These are phyloP conservation scores for Micrastur ruficollis DNA, from an alignment of 2,797 vertebrate species.

Conservation along the genomic window DNA sequence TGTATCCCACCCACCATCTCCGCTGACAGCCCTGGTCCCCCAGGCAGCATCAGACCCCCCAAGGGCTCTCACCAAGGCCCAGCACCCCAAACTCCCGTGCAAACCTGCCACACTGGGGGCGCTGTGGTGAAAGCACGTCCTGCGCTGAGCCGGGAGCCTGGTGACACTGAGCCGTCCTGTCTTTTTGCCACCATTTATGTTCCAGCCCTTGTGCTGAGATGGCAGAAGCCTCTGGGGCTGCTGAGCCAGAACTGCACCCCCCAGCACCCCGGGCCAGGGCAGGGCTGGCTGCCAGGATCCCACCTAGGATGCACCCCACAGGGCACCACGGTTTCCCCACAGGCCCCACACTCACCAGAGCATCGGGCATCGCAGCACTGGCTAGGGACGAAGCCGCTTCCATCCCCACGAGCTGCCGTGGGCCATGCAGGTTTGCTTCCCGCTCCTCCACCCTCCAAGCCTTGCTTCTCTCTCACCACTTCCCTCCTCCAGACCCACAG, in stretches of 20 bases:
- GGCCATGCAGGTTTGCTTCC: background rate
- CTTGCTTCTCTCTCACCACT: background rate
- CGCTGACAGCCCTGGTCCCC: accelerated
- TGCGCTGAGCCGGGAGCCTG: background rate
- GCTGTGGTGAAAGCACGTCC: accelerated
- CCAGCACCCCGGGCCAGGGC: accelerated
- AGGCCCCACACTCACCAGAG: background rate
- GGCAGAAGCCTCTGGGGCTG: background rate
- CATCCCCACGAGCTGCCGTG: accelerated
- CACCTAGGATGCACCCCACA: accelerated
- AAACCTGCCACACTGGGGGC: background rate
- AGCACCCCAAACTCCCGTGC: background rate
- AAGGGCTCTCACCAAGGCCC: background rate
- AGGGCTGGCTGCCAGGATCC: background rate
- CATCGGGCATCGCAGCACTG: accelerated
- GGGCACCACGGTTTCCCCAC: background rate
- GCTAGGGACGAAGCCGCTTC: background rate
- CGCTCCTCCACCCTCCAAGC: background rate
- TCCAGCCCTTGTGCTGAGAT: background rate
- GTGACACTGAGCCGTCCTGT: accelerated
- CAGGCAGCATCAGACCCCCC: background rate
- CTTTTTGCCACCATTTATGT: background rate
- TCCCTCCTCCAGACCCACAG: background rate
- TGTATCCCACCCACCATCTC: background rate
- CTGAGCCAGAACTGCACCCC: background rate